Evolutionary conservation across 2,113 vertebrate species (phyloP), one percentile per base, ranked within the genome.

Genomic region (Coracopsis vasa): DNA sequence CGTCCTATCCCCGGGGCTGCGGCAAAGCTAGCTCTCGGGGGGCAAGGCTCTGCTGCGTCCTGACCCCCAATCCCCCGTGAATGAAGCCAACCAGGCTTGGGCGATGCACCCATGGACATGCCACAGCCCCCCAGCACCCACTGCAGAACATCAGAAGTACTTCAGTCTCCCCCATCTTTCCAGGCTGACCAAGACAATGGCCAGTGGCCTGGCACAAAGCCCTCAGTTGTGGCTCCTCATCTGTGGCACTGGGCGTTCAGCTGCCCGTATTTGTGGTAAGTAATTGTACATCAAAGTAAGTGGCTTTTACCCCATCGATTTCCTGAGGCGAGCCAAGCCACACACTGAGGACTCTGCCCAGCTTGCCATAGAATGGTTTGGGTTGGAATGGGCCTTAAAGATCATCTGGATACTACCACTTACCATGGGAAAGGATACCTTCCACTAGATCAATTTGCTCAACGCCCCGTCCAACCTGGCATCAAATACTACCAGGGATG

Each of bases 31-130:
- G 37, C 2, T 7, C 18, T 5, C 21, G 11, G 72, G 44, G 51
- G 23, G 42, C 44, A 1, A 1, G 33, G 35, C 37, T 16, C 4
- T 1, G 27, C 81, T 9, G 50, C 42, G 35, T 24, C 65, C 47
- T 21, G 54, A 18, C 24, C n/a, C 42, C 44, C 47, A 4, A 44
- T 16, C 2, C 25, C 58, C 44, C 4, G 24, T 1, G 13, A 10
- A 7, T 2, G 56, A 51, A 51, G 71, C 23, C 9, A 33, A 18
- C 20, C 14, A 4, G 48, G 33, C 50, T 41, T 7, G 33, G 44
- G 50, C 6, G 1, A 24, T 35, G 16, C 12, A 8, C 60, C 29
- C 56, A 0, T 0, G 44, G 62, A 2, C 27, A 1, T 5, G 53
- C 2, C 72, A 8, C 27, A n/a, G 44, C 28, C 9, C 10, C 19